Evolutionary conservation across 2,113 vertebrate genomes (phyloP).

Genomic region (Smithornis capensis): DNA sequence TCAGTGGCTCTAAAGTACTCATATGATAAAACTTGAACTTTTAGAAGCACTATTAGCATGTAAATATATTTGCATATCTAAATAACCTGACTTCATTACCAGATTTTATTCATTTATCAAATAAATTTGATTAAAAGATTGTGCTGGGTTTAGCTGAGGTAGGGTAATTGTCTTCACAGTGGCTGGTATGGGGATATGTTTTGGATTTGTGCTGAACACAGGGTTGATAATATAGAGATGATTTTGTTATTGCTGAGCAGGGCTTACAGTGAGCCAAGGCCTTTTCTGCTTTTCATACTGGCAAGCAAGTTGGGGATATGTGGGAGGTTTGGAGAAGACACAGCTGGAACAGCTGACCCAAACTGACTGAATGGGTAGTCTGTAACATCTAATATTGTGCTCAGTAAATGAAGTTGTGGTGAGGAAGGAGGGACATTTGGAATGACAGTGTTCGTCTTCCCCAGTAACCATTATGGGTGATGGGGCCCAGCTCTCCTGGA

Average conservation of each 20-base stretch:
- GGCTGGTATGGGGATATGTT: not conserved
- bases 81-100: not conserved
- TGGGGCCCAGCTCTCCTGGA: not conserved
- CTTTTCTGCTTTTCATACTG: rapidly evolving
- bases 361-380: not conserved
- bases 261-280: rapidly evolving
- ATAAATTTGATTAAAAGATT: not conserved
- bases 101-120: not conserved
- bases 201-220: not conserved
- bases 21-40: not conserved
- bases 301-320: rapidly evolving
- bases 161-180: not conserved
- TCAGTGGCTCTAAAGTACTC: not conserved
- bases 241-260: not conserved
- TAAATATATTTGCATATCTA: not conserved
- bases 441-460: rapidly evolving
- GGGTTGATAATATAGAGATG: not conserved
- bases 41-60: not conserved
- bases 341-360: not conserved
- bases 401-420: too few relatives aligned
- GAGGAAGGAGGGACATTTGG: not conserved
- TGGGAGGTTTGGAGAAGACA: not conserved
- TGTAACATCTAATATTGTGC: not conserved
- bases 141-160: not conserved
- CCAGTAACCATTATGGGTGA: not conserved